Evolutionary conservation across 2,888 invertebrate species (phyloP).

Genomic region (Mythimna lalbum): DNA sequence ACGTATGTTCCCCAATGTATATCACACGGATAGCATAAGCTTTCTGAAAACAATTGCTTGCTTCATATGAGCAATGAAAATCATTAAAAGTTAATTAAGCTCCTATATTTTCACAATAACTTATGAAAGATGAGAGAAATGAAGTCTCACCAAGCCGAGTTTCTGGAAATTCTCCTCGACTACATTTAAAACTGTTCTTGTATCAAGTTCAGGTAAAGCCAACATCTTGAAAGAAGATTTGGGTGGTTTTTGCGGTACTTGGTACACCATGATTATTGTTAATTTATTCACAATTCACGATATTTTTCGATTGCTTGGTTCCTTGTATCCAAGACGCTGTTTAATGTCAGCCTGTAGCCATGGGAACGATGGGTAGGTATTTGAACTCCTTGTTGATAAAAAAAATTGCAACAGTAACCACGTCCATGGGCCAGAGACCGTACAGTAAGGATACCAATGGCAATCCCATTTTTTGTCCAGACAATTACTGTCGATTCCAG

Average conservation of each 20-base stretch:
- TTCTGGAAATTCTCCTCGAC: slow-evolving; percentile 83
- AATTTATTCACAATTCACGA: slow-evolving; percentile 6
- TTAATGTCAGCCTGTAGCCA: slow-evolving; percentile 56
- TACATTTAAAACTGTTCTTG: slow-evolving; percentile 78
- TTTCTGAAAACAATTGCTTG: slow-evolving; percentile 79
- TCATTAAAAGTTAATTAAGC: slow-evolving; percentile 10
- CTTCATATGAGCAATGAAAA: slow-evolving; percentile 34
- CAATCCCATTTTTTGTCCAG: too few relatives aligned
- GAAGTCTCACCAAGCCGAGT: slow-evolving; percentile 78
- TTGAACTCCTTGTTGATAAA: neutral
- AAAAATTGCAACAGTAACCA: neutral
- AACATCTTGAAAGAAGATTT: slow-evolving; percentile 28
- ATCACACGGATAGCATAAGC: slow-evolving; percentile 85
- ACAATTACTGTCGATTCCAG: too few relatives aligned
- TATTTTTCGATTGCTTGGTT: slow-evolving; percentile 22
- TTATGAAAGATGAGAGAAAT: slow-evolving; percentile 2
- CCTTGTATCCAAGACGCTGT: slow-evolving; percentile 35
- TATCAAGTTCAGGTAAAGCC: slow-evolving; percentile 80
- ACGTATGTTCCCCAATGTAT: slow-evolving; percentile 85
- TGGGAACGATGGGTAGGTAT: slow-evolving; percentile 34
- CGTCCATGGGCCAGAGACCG: neutral
- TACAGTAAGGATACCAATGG: neutral
- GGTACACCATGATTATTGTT: slow-evolving; percentile 23
- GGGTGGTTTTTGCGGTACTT: slow-evolving; percentile 13
- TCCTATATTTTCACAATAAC: neutral